Percentiles rank a stretch among this genome's conserved stretches.
Conservation (phyloP, 2,888 invertebrate genomes). For the Lepidocyrtoides sp. region DNA sequence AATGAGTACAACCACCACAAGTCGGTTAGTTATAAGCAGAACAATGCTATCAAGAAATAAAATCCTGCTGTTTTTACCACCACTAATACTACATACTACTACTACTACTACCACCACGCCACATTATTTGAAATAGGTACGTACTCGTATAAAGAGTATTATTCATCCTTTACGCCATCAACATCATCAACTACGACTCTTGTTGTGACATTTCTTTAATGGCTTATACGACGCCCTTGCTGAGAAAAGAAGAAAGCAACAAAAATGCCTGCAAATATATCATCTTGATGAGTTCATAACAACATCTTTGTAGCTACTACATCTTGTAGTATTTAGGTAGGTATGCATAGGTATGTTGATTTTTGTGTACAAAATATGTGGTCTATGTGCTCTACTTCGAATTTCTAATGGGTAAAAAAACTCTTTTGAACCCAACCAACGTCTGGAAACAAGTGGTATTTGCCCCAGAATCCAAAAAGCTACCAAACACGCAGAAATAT, state of each 20-base stretch:
- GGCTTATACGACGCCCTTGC: conserved; percentile 64
- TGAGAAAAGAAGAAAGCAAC: conserved; percentile 31
- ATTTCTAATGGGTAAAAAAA: no score
- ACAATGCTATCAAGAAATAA: not conserved
- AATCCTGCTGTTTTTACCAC: no score
- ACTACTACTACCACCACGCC: no score
- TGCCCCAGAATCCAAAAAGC: no score
- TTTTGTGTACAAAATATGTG: not conserved
- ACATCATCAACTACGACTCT: not conserved
- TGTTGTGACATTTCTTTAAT: conserved; percentile 67
- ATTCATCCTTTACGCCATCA: not conserved
- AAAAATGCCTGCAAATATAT: conserved; percentile 21
- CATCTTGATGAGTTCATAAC: conserved; percentile 51
- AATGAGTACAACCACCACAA: conserved; percentile 16
- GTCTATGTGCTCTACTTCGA: no score
- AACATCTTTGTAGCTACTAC: conserved; percentile 7
- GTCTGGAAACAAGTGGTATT: no score
- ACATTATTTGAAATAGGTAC: not conserved
- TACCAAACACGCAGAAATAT: no score
- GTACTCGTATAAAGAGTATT: not conserved
- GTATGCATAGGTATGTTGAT: not conserved
- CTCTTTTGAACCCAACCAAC: no score
- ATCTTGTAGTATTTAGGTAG: conserved; percentile 15
- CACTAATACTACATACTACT: no score
- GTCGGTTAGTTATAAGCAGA: not conserved